phyloP scores from a whole-genome alignment of 2,888 invertebrate genomes.

The Mesorhabditis sp. region DNA sequence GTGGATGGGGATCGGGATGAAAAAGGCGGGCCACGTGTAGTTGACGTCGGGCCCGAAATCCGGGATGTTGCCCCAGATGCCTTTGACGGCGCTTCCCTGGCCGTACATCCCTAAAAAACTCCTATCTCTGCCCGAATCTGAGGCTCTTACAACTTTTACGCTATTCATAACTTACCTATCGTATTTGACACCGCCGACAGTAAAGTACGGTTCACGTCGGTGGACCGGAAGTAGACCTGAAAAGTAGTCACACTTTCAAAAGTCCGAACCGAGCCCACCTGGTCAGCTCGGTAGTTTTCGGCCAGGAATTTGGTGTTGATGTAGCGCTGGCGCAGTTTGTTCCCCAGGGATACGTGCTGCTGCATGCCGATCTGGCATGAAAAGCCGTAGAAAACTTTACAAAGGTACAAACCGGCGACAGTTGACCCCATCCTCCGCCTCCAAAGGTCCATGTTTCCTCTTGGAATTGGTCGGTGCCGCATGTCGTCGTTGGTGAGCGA shows the following conservation, averaged over 20 bases:
- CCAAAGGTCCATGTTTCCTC: slow-evolving; percentile 37
- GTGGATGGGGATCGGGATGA: slow-evolving; percentile 26
- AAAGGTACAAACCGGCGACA: slow-evolving; percentile 27
- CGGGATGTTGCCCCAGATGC: slow-evolving; percentile 3
- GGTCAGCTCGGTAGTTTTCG: slow-evolving; percentile 63
- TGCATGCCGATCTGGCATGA: slow-evolving; percentile 22
- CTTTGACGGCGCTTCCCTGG: slow-evolving; percentile 3
- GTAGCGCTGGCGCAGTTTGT: slow-evolving; percentile 73
- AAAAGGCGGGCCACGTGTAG: slow-evolving; percentile 18
- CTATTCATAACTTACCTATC: slow-evolving; percentile 2
- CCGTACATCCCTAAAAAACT: slow-evolving; percentile 20
- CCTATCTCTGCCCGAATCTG: not conserved
- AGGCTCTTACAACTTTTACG: slow-evolving; percentile 14
- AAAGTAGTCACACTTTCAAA: not conserved
- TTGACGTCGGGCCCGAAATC: slow-evolving; percentile 22
- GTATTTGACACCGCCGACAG: slow-evolving; percentile 60
- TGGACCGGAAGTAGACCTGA: slow-evolving; percentile 70
- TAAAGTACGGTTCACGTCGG: slow-evolving; percentile 81
- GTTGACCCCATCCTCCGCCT: slow-evolving; percentile 37
- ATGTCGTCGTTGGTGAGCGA: slow-evolving; percentile 40
- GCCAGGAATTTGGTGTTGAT: slow-evolving; percentile 65
- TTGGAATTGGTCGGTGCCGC: slow-evolving; percentile 26
- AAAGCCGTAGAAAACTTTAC: slow-evolving; percentile 60
- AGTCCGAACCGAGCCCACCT: slow-evolving; percentile 18
- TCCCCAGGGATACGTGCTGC: slow-evolving; percentile 73